Evolutionary conservation across 2,797 vertebrate species (phyloP), one percentile per base, ranked within the genome.

Genomic region (Chaetodon trifasciatus): DNA sequence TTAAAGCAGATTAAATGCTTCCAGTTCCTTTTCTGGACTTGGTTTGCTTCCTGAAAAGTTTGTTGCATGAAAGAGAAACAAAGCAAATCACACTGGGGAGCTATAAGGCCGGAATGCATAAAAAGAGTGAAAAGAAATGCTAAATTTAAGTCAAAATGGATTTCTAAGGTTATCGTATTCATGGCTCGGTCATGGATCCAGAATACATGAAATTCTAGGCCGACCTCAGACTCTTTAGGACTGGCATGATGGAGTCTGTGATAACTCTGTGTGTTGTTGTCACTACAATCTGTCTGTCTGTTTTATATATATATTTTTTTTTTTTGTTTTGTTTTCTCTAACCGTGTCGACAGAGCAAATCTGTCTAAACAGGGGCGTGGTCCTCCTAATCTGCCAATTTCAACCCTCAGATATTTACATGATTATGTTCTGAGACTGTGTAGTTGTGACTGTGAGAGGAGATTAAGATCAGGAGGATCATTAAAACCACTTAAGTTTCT

Each of bases 301-400:
- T n/a, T n/a, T n/a, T n/a, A n/a, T 1, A 44, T 13, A 44, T 13
- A 32, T 12, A 56, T 24, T 55, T 1, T 28, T 56, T 28, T n/a
- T 58, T 32, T 23, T 35, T 21, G 12, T 70, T 60, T 53, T 69
- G 1, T 35, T 40, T 12, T 60, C 49, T 52, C 57, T 39, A 6
- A 8, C 17, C 1, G 13, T 61, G 19, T 61, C 1, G 12, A 24
- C 23, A 15, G 35, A 70, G 16, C 2, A 8, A 58, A 62, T 64
- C 47, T 40, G n/a, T 67, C 68, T 42, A 28, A 64, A 37, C 50
- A 52, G 52, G 79, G 50, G 39, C 32, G 47, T 15, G 24, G 56
- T 3, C 6, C 37, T 61, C 9, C 44, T 21, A 69, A 55, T 17
- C 1, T 79, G 28, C 6, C 32, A 40, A 19, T 68, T 60, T 60